Evolutionary conservation across 2,113 vertebrate species (phyloP).

Genomic region (Daboia siamensis): DNA sequence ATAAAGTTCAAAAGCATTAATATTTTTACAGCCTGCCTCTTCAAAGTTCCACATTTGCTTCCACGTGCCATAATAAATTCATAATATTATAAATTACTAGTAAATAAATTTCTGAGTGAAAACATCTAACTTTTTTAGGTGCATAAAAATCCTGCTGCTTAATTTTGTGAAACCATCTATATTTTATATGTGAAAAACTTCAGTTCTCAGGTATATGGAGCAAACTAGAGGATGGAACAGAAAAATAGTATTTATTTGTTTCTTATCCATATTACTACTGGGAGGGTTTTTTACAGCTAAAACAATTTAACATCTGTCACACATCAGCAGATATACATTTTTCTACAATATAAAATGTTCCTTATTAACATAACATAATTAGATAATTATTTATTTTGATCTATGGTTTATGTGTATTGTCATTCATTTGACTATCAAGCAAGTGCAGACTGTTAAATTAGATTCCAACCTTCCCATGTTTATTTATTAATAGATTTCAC

Average conservation of each 20-base stretch:
- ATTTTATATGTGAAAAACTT: constrained; percentile 51
- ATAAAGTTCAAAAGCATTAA: background rate
- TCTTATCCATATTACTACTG: background rate
- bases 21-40: background rate
- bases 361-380: constrained; percentile 38
- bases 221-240: constrained; percentile 9
- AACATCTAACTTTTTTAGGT: constrained; percentile 48
- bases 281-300: constrained; percentile 29
- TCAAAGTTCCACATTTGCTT: background rate
- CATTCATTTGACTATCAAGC: constrained; percentile 9
- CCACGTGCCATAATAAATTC: background rate
- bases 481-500: background rate
- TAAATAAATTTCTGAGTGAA: background rate
- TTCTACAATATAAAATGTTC: constrained; percentile 23
- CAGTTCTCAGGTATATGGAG: constrained; percentile 26
- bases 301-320: constrained; percentile 40
- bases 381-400: constrained; percentile 21
- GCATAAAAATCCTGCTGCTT: constrained; percentile 46
- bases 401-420: constrained; percentile 19
- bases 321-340: constrained; percentile 31
- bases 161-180: constrained; percentile 58
- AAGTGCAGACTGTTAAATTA: constrained; percentile 2
- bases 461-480: background rate
- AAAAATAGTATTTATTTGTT: constrained; percentile 20
- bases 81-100: background rate